Conservation (phyloP, 2,888 invertebrate species). For the Agrilus biguttatus region DNA sequence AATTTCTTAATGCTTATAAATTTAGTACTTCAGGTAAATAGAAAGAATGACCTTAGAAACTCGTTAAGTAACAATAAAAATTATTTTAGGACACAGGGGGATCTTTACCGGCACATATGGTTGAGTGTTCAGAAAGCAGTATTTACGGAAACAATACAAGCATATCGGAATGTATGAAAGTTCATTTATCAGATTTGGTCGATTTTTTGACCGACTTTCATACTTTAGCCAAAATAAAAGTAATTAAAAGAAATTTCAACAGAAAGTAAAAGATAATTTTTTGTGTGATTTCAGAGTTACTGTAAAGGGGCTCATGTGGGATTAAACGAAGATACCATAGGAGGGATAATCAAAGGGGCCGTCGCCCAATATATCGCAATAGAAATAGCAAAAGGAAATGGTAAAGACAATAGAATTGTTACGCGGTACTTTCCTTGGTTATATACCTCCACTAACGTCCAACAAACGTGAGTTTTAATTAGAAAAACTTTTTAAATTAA, state of each 20-base stretch:
- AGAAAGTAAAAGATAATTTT: background rate
- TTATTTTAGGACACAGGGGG: slow-evolving; percentile 65
- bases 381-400: slow-evolving; percentile 82
- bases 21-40: slow-evolving; percentile 60
- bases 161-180: slow-evolving; percentile 86
- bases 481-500: background rate
- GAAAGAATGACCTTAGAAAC: background rate
- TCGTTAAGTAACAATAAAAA: background rate
- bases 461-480: slow-evolving; percentile 54
- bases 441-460: slow-evolving; percentile 61
- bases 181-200: slow-evolving; percentile 81
- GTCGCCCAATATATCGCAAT: slow-evolving; percentile 86
- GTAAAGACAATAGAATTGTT: slow-evolving; percentile 68
- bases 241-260: slow-evolving; percentile 22
- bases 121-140: slow-evolving; percentile 26
- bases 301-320: slow-evolving; percentile 50
- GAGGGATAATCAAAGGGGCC: slow-evolving; percentile 91
- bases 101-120: slow-evolving; percentile 61
- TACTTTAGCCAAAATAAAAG: slow-evolving; percentile 92
- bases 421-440: slow-evolving; percentile 83
- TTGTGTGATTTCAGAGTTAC: slow-evolving; percentile 40
- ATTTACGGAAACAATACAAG: slow-evolving; percentile 57
- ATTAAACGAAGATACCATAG: slow-evolving; percentile 88
- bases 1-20: slow-evolving; percentile 86
- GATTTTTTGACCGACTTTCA: slow-evolving; percentile 95